A percentile compares a stretch with the other conserved stretches of the same genome.
Evolutionary conservation across 2,888 invertebrate genomes (phyloP).

Genomic region (Idaea aversata): DNA sequence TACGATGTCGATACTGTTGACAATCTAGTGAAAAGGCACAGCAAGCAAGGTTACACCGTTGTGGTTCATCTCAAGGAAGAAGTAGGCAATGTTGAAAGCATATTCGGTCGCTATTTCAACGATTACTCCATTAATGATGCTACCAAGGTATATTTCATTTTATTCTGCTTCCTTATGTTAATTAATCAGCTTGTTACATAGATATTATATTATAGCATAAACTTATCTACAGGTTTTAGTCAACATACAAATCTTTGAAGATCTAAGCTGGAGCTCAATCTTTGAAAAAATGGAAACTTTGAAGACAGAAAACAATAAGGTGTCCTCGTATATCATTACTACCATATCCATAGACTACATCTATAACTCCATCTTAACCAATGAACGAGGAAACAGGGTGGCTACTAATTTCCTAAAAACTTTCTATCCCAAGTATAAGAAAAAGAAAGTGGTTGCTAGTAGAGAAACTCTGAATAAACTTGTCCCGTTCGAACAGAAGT

Average conservation of each 20-base stretch:
- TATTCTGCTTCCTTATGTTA: no score
- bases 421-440: no score
- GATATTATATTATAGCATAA: no score
- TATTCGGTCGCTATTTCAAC: conserved; percentile 52
- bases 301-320: conserved; percentile 39
- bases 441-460: no score
- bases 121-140: conserved; percentile 55
- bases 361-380: conserved; percentile 51
- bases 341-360: conserved; percentile 62
- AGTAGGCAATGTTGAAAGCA: conserved; percentile 37
- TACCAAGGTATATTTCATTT: conserved; percentile 43
- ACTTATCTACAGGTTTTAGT: conserved; percentile 54
- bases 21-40: conserved; percentile 51
- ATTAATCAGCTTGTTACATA: no score
- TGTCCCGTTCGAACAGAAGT: conserved; percentile 46
- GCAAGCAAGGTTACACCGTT: conserved; percentile 57
- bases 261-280: conserved; percentile 47
- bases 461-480: conserved; percentile 29
- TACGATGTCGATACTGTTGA: conserved; percentile 61
- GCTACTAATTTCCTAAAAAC: no score
- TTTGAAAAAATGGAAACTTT: conserved; percentile 61
- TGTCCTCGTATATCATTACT: conserved; percentile 63
- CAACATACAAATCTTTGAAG: conserved; percentile 61
- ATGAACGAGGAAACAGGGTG: conserved; percentile 33
- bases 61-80: conserved; percentile 65